A percentile compares a stretch with the other conserved stretches of the same genome.
Evolutionary conservation across 2,113 vertebrate genomes (phyloP).

Genomic region (Abramis brama): DNA sequence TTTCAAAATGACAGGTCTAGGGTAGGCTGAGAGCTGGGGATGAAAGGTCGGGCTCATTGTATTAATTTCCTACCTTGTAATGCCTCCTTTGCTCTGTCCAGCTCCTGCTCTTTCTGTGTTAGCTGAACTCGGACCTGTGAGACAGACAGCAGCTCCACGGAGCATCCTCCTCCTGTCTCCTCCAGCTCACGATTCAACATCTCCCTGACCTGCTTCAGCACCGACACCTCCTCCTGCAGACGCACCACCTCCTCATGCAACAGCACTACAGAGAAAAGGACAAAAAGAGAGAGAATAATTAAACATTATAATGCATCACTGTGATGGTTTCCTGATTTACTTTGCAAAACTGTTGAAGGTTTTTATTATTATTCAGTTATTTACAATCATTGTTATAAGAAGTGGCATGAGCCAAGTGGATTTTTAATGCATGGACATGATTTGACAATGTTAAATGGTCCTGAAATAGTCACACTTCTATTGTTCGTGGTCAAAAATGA

Average conservation of each 20-base stretch:
- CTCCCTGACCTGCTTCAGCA: constrained; percentile 99
- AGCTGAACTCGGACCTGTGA: constrained; percentile 96
- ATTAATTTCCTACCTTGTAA: constrained; percentile 84
- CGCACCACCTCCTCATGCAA: constrained; percentile 85
- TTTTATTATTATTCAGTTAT: background rate
- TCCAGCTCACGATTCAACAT: constrained; percentile 96
- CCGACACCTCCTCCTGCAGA: constrained; percentile 86
- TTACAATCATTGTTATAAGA: background rate
- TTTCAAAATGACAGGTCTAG: background rate
- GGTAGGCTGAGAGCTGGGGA: background rate
- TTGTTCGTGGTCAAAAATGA: too few species aligned
- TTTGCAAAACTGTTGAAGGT: background rate
- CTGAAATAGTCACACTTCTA: too few species aligned
- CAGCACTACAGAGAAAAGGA: constrained; percentile 76
- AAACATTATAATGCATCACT: background rate
- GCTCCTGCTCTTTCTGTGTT: constrained; percentile 94
- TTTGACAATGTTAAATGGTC: too few species aligned
- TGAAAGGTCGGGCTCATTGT: background rate
- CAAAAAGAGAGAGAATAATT: background rate
- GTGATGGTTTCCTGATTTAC: background rate
- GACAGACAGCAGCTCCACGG: constrained; percentile 88
- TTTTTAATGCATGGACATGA: background rate
- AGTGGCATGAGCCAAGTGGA: background rate
- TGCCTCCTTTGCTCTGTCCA: constrained; percentile 93
- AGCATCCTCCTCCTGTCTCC: constrained; percentile 89